Evolutionary conservation across 2,113 vertebrate genomes (phyloP).

Genomic region (Forbesichthys papilliferus): DNA sequence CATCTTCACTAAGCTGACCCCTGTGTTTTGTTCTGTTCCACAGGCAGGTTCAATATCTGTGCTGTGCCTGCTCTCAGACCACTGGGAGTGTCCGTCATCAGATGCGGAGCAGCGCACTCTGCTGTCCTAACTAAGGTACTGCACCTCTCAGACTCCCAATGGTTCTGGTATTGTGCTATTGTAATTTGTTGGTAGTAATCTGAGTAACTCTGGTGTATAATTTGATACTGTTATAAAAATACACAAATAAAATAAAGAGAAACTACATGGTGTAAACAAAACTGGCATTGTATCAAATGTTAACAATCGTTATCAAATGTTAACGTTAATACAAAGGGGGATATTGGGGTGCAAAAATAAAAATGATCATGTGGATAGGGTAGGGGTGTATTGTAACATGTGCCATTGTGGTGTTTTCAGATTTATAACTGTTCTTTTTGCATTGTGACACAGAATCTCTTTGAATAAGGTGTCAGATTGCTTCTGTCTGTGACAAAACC

Average conservation of each 20-base stretch:
- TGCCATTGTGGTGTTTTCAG: no score
- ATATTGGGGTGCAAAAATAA: no score
- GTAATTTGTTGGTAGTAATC: background rate
- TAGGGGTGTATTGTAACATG: no score
- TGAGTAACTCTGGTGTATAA: no score
- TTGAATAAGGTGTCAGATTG: background rate
- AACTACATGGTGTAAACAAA: no score
- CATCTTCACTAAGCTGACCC: no score
- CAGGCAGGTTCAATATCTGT: slow-evolving; percentile 88
- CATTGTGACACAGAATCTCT: background rate
- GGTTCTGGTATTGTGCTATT: background rate
- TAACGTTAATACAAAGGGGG: no score
- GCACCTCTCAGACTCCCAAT: background rate
- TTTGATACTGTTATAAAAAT: no score
- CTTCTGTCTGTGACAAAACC: background rate
- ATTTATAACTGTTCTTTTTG: background rate
- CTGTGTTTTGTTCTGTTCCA: slow-evolving; percentile 25
- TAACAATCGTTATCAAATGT: no score
- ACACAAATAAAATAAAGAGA: no score
- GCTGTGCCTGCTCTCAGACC: slow-evolving; percentile 88
- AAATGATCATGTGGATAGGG: no score
- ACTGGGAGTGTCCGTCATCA: slow-evolving; percentile 86
- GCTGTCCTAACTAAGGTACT: slow-evolving; percentile 88
- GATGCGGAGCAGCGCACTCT: slow-evolving; percentile 91
- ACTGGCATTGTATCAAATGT: no score